Conservation (phyloP, 2,113 vertebrate genomes). For the Talpa occidentalis region DNA sequence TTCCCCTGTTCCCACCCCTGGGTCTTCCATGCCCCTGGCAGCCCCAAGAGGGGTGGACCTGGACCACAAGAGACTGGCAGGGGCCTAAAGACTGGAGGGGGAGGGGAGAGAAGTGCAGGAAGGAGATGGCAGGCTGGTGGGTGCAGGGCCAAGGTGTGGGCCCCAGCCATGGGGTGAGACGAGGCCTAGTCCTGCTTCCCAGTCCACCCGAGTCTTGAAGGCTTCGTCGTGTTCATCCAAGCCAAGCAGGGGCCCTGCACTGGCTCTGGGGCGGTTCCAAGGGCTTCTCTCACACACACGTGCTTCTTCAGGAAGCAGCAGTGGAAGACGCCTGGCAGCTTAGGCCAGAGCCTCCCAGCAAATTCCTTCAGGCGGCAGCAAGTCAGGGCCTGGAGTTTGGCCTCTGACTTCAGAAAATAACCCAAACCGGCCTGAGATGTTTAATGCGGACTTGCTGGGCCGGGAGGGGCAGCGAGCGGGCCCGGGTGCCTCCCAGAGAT, state of each 20-base stretch:
- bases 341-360: not conserved
- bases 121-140: not conserved
- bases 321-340: not conserved
- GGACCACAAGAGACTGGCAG: not conserved
- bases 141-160: not conserved
- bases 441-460: not conserved
- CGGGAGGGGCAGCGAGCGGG: too few species aligned
- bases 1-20: too few species aligned
- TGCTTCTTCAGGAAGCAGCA: not conserved
- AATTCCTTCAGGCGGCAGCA: not conserved
- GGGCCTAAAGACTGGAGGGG: not conserved
- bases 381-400: not conserved
- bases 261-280: not conserved
- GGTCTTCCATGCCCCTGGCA: not conserved
- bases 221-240: not conserved
- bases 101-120: rapidly evolving
- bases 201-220: not conserved
- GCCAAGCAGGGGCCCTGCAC: not conserved
- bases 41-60: not conserved
- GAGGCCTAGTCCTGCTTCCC: not conserved
- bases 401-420: conserved; percentile 42
- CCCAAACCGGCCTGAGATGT: not conserved
- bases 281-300: not conserved
- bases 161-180: too few species aligned
- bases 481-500: not conserved